Conservation (phyloP, 1,140 invertebrate species). For the Diachasma alloeum region DNA sequence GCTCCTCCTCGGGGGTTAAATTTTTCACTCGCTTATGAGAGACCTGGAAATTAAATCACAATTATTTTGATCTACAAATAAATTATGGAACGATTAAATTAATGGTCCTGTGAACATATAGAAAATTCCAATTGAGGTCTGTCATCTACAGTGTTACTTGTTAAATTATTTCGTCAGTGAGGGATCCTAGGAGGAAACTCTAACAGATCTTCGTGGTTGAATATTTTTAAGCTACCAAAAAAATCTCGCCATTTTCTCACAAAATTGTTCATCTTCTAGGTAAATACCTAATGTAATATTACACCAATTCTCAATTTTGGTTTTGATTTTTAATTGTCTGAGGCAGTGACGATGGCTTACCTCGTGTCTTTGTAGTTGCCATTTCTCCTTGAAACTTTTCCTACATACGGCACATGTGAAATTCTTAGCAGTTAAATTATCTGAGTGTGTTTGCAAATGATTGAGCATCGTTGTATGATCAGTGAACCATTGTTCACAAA, state of each 20-base stretch:
- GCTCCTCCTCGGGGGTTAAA: conserved; percentile 44
- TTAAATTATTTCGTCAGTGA: no score
- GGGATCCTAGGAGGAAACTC: no score
- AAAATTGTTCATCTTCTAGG: no score
- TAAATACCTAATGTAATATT: no score
- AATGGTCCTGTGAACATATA: no score
- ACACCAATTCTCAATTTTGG: background rate
- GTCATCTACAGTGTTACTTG: no score
- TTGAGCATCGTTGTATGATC: conserved; percentile 52
- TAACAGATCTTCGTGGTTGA: no score
- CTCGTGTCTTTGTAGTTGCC: conserved; percentile 51
- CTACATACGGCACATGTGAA: conserved; percentile 47
- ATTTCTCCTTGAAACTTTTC: conserved; percentile 54
- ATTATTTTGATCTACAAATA: background rate
- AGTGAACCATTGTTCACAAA: conserved; percentile 49
- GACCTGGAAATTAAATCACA: conserved; percentile 31
- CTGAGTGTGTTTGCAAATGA: conserved; percentile 51
- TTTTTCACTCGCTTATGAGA: conserved; percentile 48
- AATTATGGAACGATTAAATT: no score
- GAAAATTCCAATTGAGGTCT: no score
- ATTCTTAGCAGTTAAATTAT: conserved; percentile 41
- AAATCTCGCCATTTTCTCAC: no score
- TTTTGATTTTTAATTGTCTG: background rate
- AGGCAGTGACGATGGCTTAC: conserved; percentile 26
- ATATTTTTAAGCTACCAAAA: no score